Percentiles rank a stretch among this genome's conserved stretches.
Evolutionary conservation across 2,888 invertebrate genomes (phyloP).

Genomic region (Perizoma affinitatum): DNA sequence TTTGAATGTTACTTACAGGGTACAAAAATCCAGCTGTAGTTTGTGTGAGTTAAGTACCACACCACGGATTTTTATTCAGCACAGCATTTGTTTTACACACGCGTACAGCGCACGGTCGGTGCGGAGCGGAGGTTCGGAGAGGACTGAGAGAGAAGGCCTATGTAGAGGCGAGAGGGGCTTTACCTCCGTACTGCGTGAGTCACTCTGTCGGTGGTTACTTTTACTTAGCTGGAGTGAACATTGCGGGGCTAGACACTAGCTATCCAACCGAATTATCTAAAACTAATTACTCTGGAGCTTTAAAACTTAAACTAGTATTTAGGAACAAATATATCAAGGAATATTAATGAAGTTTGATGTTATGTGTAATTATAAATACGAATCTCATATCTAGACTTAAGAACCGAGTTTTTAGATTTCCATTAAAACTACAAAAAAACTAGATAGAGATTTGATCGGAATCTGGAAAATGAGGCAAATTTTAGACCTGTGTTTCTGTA

Average conservation of each 20-base stretch:
- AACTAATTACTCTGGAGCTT: no score
- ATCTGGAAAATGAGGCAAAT: no score
- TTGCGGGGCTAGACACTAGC: constrained; percentile 39
- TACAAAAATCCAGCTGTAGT: constrained; percentile 64
- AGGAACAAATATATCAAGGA: no score
- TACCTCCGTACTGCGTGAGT: constrained; percentile 50
- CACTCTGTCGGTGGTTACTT: constrained; percentile 55
- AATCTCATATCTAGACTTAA: no score
- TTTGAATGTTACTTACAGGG: constrained; percentile 59
- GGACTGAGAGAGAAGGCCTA: constrained; percentile 68
- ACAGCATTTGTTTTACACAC: constrained; percentile 42
- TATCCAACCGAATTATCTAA: not conserved
- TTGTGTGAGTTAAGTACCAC: constrained; percentile 61
- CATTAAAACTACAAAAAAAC: no score
- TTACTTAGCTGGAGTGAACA: constrained; percentile 63
- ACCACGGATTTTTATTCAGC: constrained; percentile 65
- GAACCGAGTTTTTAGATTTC: no score
- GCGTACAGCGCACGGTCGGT: constrained; percentile 49
- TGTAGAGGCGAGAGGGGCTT: constrained; percentile 62
- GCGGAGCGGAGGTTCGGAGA: constrained; percentile 58
- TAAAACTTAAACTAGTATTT: no score
- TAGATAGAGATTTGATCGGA: no score
- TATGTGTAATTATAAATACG: no score
- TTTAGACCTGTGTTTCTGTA: no score
- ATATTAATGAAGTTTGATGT: no score